Base-by-base conservation (phyloP, 1,140 invertebrate species). In the Battus philenor region DNA sequence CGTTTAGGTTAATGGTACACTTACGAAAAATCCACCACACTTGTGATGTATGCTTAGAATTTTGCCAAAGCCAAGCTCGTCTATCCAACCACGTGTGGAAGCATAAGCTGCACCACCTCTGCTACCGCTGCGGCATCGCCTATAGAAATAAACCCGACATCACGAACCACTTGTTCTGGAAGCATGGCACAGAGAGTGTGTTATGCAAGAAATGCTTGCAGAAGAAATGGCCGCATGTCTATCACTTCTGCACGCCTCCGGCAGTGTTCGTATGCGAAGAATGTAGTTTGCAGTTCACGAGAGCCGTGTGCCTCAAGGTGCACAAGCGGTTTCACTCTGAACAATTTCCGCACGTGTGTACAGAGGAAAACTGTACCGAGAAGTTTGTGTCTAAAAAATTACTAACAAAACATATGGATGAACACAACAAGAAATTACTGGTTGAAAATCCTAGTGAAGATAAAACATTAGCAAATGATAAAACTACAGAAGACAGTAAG, bases 181-280 rank as follows among this genome's bases (percentile, higher is more conserved):
- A 96, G 71, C 94, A 96, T 73, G 94, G 94, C 7, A 95, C 94
- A 2, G 94, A 95, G 68, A 95, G 94, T 84, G 91, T 93, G 1
- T 76, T 92, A 2, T 96, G 94, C 71, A 94, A 94, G 74, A 91
- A 90, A 64, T 96, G 94, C 79, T 69, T 95, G 2, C 93, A 95
- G 54, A 95, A 95, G 66, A 95, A 95, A 57, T 96, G 94, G 94
- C 93, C 93, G 0, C 93, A 95, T 76, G 92, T 95, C 5, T 96
- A 95, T 84, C 94, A 96, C 67, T 96, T 95, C 68, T 96, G 94
- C 68, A 90, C 92, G 47, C 94, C 94, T 10, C 93, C 94, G 2
- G 84, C 88, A 8, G 83, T 89, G 15, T 95, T 95, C 75, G 81
- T 87, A 1, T 96, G 94, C 82, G 94, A 95, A 50, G 92, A 94